Evolutionary conservation across 2,113 vertebrate species (phyloP).

Genomic region (Chiloscyllium plagiosum): DNA sequence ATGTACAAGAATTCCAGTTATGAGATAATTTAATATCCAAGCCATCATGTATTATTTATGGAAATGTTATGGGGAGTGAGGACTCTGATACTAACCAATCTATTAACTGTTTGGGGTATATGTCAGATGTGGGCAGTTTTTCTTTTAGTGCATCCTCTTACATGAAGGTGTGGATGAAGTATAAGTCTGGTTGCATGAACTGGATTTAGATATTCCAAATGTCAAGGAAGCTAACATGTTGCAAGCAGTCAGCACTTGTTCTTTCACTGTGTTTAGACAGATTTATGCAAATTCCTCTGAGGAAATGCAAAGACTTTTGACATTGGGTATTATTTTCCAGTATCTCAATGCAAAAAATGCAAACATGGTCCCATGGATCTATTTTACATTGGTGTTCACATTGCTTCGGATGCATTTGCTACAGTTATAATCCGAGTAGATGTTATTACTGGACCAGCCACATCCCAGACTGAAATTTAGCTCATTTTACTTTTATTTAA

Average conservation of each 20-base stretch:
- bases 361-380: neutral
- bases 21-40: neutral
- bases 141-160: neutral
- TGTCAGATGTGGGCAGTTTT: neutral
- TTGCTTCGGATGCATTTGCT: neutral
- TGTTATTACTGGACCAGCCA: too few relatives aligned
- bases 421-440: too few relatives aligned
- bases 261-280: neutral
- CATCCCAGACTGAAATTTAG: too few relatives aligned
- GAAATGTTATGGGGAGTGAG: neutral
- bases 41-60: neutral
- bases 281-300: neutral
- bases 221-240: neutral
- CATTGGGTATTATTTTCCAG: neutral
- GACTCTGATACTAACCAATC: neutral
- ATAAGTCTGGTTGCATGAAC: neutral
- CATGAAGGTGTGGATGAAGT: neutral
- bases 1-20: neutral
- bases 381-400: neutral
- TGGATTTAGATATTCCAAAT: neutral
- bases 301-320: neutral
- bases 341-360: neutral
- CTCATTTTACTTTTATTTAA: too few relatives aligned
- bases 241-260: neutral
- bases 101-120: neutral